Conservation (phyloP, 2,797 vertebrate species). For the Champsocephalus gunnari region DNA sequence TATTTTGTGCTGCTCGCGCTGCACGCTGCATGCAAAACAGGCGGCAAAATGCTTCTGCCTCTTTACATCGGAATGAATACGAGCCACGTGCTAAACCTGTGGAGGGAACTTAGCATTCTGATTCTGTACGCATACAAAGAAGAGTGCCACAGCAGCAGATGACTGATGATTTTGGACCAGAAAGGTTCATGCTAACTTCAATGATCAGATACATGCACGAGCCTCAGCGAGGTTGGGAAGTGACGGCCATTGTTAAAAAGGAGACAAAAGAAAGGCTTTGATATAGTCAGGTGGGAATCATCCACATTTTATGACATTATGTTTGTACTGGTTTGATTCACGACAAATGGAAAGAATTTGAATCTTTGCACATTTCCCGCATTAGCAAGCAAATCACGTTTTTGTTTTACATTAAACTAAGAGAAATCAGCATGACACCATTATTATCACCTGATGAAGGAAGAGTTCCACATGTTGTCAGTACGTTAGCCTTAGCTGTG, state of each 20-base stretch:
- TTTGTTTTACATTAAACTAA: neutral
- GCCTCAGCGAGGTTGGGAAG: slow-evolving; percentile 27
- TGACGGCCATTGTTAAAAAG: slow-evolving; percentile 23
- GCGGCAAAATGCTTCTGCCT: neutral
- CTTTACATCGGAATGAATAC: slow-evolving; percentile 46
- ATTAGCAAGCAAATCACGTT: slow-evolving; percentile 4
- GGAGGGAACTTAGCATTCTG: slow-evolving; percentile 6
- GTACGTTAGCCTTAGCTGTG: neutral
- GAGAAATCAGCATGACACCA: no score
- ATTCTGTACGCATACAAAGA: neutral
- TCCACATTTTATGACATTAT: slow-evolving; percentile 29
- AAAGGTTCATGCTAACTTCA: slow-evolving; percentile 48
- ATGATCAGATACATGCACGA: slow-evolving; percentile 55
- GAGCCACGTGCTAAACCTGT: slow-evolving; percentile 9
- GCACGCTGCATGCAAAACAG: slow-evolving; percentile 66
- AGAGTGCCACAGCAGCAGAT: slow-evolving; percentile 6
- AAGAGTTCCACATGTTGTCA: no score
- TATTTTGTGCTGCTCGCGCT: slow-evolving; percentile 26
- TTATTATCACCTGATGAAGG: no score
- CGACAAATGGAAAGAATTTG: slow-evolving; percentile 10
- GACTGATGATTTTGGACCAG: slow-evolving; percentile 15
- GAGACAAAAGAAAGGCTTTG: slow-evolving; percentile 27
- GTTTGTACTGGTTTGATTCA: slow-evolving; percentile 5
- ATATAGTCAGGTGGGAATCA: slow-evolving; percentile 26
- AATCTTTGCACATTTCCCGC: neutral